These are phyloP conservation scores for Agriotes lineatus DNA, from an alignment of 2,888 invertebrate species.

Conservation along the genomic window DNA sequence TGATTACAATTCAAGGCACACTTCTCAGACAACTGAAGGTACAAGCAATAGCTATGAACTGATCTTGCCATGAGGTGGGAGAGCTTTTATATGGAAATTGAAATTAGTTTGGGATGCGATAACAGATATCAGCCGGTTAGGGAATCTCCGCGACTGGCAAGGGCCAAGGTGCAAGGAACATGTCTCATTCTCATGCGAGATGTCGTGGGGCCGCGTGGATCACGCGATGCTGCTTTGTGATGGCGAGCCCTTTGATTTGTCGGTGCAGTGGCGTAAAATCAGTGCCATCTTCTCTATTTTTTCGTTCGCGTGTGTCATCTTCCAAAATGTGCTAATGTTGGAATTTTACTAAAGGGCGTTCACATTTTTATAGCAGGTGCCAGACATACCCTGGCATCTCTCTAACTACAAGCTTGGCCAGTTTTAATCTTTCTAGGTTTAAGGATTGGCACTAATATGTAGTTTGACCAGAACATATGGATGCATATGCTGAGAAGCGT, in stretches of 20 bases:
- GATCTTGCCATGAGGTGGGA: conserved; percentile 6
- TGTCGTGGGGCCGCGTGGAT: conserved; percentile 41
- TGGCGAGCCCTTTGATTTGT: conserved; percentile 42
- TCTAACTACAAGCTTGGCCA: too few relatives aligned
- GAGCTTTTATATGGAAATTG: conserved; percentile 27
- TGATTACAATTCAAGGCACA: neutral
- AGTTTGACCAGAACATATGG: too few relatives aligned
- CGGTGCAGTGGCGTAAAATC: conserved; percentile 46
- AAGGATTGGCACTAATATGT: too few relatives aligned
- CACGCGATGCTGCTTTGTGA: conserved; percentile 42
- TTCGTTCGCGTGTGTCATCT: too few relatives aligned
- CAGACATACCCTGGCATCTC: too few relatives aligned
- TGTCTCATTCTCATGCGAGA: conserved; percentile 33
- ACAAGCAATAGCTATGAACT: neutral
- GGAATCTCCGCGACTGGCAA: conserved; percentile 15
- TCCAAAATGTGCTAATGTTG: too few relatives aligned
- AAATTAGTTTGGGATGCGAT: conserved; percentile 9
- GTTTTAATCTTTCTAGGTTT: too few relatives aligned
- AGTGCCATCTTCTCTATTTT: conserved; percentile 4
- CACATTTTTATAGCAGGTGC: too few relatives aligned
- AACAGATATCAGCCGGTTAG: neutral
- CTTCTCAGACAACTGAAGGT: neutral
- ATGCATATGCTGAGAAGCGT: too few relatives aligned
- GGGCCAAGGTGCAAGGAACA: conserved; percentile 36
- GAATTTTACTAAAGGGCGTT: too few relatives aligned